Percentiles rank a stretch among this genome's conserved stretches.
phyloP scores from a whole-genome alignment of 2,797 vertebrate species.

The Coccyzus lansbergi region DNA sequence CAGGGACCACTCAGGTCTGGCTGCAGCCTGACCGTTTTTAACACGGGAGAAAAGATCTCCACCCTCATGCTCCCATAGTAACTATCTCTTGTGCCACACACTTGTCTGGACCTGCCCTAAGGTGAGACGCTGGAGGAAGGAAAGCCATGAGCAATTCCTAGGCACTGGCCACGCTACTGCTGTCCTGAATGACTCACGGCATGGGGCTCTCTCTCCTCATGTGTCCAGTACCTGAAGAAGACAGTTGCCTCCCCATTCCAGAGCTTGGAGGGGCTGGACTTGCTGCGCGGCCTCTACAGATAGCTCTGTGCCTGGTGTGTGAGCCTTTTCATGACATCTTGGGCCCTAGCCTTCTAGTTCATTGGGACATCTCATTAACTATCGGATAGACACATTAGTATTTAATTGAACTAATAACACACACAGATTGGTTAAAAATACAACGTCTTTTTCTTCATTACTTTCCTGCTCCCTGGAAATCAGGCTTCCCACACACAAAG shows the following conservation, averaged over 20 bases:
- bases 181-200: background rate
- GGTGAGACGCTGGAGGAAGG: background rate
- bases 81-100: background rate
- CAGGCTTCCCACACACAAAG: background rate
- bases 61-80: background rate
- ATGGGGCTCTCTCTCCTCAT: background rate
- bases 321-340: background rate
- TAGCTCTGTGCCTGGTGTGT: fast-evolving
- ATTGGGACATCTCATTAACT: background rate
- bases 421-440: background rate
- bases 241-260: background rate
- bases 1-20: background rate
- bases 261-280: background rate
- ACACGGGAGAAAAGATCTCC: background rate
- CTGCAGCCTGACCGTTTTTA: background rate
- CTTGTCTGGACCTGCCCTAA: background rate
- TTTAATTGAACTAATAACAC: background rate
- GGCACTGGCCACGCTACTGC: background rate
- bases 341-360: background rate
- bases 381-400: background rate
- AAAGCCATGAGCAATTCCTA: background rate
- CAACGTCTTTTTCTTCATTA: fast-evolving
- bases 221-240: background rate
- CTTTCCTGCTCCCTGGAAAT: background rate
- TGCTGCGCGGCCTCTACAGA: background rate